Percentiles rank a stretch among this genome's conserved stretches.
Conservation (phyloP, 2,888 invertebrate genomes). For the Xylocampa areola region DNA sequence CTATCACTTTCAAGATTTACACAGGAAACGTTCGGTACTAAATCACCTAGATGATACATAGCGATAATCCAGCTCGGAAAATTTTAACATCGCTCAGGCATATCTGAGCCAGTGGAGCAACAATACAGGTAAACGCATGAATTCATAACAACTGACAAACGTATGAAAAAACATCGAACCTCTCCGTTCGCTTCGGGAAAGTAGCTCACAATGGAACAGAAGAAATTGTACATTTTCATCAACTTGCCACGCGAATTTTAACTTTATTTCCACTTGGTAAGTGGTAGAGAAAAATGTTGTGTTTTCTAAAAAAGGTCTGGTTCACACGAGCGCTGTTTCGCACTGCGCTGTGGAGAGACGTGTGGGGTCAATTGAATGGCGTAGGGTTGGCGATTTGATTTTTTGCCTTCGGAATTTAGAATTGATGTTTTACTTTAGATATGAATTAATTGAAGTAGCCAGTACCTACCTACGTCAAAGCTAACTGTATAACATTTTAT, state of each 20-base stretch:
- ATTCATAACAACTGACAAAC: slow-evolving; percentile 51
- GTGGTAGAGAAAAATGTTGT: slow-evolving; percentile 28
- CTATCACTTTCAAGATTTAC: slow-evolving; percentile 49
- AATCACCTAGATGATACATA: slow-evolving; percentile 41
- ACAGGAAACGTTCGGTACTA: slow-evolving; percentile 41
- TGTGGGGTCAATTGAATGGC: slow-evolving; percentile 48
- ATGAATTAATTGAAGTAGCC: too few relatives aligned
- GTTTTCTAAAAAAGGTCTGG: slow-evolving; percentile 60
- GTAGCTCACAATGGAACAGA: slow-evolving; percentile 75
- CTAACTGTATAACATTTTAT: neutral
- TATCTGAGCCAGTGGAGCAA: slow-evolving; percentile 50
- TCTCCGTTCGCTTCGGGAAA: slow-evolving; percentile 74
- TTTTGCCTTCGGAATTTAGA: neutral
- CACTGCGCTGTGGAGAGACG: slow-evolving; percentile 58
- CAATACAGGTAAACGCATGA: slow-evolving; percentile 45
- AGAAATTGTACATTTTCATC: slow-evolving; percentile 79
- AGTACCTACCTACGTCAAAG: too few relatives aligned
- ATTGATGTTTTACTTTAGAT: neutral
- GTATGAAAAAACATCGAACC: slow-evolving; percentile 56
- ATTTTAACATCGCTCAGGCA: slow-evolving; percentile 45
- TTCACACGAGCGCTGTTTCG: slow-evolving; percentile 64
- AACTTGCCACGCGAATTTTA: slow-evolving; percentile 47
- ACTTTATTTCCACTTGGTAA: slow-evolving; percentile 45
- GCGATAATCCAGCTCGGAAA: slow-evolving; percentile 34
- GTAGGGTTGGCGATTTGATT: slow-evolving; percentile 59